Evolutionary conservation across 1,140 invertebrate genomes (phyloP), one percentile per base, ranked within the genome.

Genomic region (Drosophila eugracilis): DNA sequence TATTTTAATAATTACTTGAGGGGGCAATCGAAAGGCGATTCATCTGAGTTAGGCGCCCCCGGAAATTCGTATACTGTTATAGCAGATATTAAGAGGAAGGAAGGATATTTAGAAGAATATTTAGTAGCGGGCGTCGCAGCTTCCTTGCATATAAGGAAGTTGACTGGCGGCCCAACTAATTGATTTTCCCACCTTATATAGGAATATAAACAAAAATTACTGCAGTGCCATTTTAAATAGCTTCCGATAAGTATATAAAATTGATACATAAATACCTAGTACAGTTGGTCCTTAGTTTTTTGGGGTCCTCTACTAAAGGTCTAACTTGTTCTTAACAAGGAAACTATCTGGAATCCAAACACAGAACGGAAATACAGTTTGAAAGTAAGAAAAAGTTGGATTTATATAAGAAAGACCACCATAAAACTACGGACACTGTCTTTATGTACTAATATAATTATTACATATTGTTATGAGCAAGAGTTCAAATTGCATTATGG

Each of bases 171-270:
- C 57, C 72, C 44, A 55, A 89, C 89, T 86, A 90, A 90, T 90
- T 90, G 89, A 88, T 89, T 90, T 90, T 90, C 89, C 89, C 89
- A 90, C 89, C 89, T 90, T 90, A 90, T 71, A 86, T 83, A 85
- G 77, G 77, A 86, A 86, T 86, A 86, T 86, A 86, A 67, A 75
- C 59, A 75, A 66, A 74, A 78, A 84, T 80, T 90, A 90, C 89
- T 90, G 89, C 89, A 90, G 89, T 90, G 89, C 89, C 89, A 90
- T 90, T 90, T 90, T 89, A 90, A 90, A 90, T 89, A 90, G 89
- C 89, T 90, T 90, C 89, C 89, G 65, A 90, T 83, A 90, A 90
- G 84, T 78, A 83, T 55, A 79, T 69, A 70, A 70, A 34, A 69
- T 47, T 44, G 47, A 49, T 67, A 75, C 73, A 67, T 84, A 85